Evolutionary conservation across 2,888 invertebrate species (phyloP), one percentile per base, ranked within the genome.

Genomic region (Heteromurus nitidus): DNA sequence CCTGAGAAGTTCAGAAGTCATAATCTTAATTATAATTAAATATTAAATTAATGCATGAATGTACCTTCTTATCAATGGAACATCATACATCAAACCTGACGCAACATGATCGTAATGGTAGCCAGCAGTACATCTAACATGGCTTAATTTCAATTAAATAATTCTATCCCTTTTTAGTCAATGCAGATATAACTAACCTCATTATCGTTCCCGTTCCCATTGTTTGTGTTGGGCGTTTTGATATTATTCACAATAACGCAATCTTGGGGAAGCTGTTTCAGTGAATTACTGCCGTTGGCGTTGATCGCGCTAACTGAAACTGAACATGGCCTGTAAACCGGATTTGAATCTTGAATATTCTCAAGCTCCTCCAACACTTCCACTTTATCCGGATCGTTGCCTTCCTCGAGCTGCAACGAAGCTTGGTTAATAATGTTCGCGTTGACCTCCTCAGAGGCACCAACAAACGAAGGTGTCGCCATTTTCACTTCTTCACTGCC

Each of bases 311-410:
- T 22, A 9, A 42, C 3, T 1, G 36, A 22, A 20, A 42, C 64
- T 9, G 42, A 64, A 64, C 64, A 64, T 1, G 36, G 18, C 22
- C 24, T 18, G 36, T 64, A 64, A 3, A 64, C 64, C 2, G 36
- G 36, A 20, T 22, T 11, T 3, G 28, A n/a, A n/a, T 31, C 30
- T 11, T 60, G 30, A 53, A 18, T 2, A 11, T 53, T 9, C 50
- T 50, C 50, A 50, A 11, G 11, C 50, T 11, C n/a, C n/a, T 18
- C 50, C 50, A 50, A 50, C 50, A 11, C 50, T 3, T 11, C 50
- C 5, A 50, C n/a, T n/a, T 50, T 50, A n/a, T 50, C 50, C 3
- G 50, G 50, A n/a, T 50, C 50, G 18, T 18, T 50, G 9, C 5
- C 11, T 9, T 50, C 50, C 3, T 50, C 50, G n/a, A 3, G 11